Base-by-base conservation (phyloP, 2,888 invertebrate genomes). In the Ferdinandea cuprea region DNA sequence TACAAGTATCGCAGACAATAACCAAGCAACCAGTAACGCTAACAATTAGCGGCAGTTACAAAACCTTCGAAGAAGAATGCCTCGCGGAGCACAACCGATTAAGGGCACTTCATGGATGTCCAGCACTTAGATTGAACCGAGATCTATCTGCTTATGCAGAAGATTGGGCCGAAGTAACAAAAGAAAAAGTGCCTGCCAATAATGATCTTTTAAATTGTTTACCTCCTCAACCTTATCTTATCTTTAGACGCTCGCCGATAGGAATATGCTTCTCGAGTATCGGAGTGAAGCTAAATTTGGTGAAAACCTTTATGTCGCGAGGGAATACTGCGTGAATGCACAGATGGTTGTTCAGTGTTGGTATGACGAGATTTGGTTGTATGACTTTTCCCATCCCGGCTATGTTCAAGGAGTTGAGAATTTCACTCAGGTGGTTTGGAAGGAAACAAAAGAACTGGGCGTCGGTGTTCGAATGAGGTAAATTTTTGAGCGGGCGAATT, bases 351-450 rank as follows among this genome's bases (percentile, higher is more conserved):
- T 97, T 0, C 94, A 94, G 37, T 93, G 94, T 88, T 97, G 97
- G 97, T 96, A 94, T 86, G 93, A 93, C 48, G 96, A 96, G 91
- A 94, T 95, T 9, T 92, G 93, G 85, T 92, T 93, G 83, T 95
- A 95, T 87, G 92, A 92, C 30, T 96, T 95, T 85, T 93, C 93
- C 4, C 92, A 90, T 77, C 86, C 88, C 0, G 94, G 95, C 85
- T 95, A 95, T 0, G 92, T 91, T 0, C 93, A 93, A 66, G 93
- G 93, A 59, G 93, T 95, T 85, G 97, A 96, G 13, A 96, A 97
- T 88, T 97, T 97, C 88, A 94, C 96, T 0, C 97, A 97, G 91
- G 93, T 97, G 1, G 92, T 97, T 3, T 97, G 97, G 96, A 94
- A 94, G 86, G 93, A 93, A 48, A 94, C 94, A 59, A 93, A 92